These are phyloP conservation scores for Radopholus similis DNA, from an alignment of 1,140 invertebrate species.

Conservation along the genomic window DNA sequence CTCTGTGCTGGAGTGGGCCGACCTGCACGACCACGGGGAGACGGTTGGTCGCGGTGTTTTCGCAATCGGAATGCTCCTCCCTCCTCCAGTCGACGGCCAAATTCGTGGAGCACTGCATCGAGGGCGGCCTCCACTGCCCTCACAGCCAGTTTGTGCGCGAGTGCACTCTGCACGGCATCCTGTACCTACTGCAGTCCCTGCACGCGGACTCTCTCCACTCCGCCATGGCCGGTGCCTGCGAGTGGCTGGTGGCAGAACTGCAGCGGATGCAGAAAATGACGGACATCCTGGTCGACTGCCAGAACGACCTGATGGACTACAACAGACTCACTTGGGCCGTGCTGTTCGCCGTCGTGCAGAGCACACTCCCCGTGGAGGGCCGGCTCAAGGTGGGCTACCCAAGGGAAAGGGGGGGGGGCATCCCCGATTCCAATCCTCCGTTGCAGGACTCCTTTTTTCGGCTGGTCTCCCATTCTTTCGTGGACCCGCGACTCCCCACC, in stretches of 20 bases:
- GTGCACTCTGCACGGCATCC: conserved; percentile 43
- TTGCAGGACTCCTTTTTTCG: conserved; percentile 22
- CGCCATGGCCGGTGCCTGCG: conserved; percentile 4
- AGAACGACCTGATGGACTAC: conserved; percentile 36
- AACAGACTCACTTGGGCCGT: conserved; percentile 47
- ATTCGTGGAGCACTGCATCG: conserved; percentile 32
- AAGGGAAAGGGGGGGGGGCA: conserved; percentile 13
- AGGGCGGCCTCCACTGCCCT: conserved; percentile 16
- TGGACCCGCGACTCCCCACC: conserved; percentile 35
- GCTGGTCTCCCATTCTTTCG: conserved; percentile 35
- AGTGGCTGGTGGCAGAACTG: conserved; percentile 46
- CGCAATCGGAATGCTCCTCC: neutral
- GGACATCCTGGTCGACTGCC: conserved; percentile 40
- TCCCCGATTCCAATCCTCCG: neutral
- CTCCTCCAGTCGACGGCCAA: conserved; percentile 6
- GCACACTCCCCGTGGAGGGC: conserved; percentile 35
- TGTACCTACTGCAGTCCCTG: conserved; percentile 50
- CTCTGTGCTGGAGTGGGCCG: conserved; percentile 38
- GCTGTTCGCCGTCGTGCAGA: conserved; percentile 42
- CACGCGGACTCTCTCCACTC: conserved; percentile 25
- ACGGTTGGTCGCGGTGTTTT: neutral
- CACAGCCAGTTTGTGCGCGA: conserved; percentile 35
- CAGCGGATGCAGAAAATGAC: neutral
- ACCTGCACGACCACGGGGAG: neutral
- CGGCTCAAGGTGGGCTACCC: conserved; percentile 20